These are phyloP conservation scores for Gryllus longicercus DNA, from an alignment of 2,888 invertebrate species.

Conservation along the genomic window DNA sequence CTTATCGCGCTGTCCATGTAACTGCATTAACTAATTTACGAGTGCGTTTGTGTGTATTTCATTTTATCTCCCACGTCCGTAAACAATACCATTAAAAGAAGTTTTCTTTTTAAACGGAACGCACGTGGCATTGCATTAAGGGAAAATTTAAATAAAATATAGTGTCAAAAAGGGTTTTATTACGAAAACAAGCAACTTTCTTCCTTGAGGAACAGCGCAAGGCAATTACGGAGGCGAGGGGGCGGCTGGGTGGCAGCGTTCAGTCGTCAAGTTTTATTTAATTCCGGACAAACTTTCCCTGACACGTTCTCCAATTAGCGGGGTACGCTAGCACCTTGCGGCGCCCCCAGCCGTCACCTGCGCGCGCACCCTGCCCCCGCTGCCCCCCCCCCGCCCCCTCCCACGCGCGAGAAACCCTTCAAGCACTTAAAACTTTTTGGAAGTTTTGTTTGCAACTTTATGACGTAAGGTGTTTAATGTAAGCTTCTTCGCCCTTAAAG, in stretches of 20 bases:
- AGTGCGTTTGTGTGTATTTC: slow-evolving; percentile 17
- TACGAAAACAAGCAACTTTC: slow-evolving; percentile 17
- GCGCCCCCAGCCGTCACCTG: neutral
- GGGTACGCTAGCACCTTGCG: neutral
- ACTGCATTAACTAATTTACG: slow-evolving; percentile 1
- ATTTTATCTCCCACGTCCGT: slow-evolving; percentile 4
- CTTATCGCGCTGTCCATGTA: neutral
- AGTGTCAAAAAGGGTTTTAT: slow-evolving; percentile 11
- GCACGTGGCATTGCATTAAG: slow-evolving; percentile 11
- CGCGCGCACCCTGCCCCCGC: neutral
- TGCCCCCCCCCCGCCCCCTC: neutral
- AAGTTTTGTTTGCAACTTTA: neutral
- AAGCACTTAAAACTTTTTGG: neutral
- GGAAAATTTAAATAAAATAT: slow-evolving; percentile 6
- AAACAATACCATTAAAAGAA: neutral
- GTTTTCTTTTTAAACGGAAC: neutral
- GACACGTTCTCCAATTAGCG: slow-evolving; percentile 1
- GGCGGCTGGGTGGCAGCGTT: neutral
- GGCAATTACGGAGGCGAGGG: neutral
- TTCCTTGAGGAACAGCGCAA: neutral
- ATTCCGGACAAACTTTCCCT: neutral
- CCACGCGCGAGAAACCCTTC: neutral
- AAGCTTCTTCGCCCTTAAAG: neutral
- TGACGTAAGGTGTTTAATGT: slow-evolving; percentile 10
- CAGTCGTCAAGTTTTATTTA: slow-evolving; percentile 17